Percentiles rank a stretch among this genome's conserved stretches.
Evolutionary conservation across 2,888 invertebrate species (phyloP).

Genomic region (Choristoneura rosaceana): DNA sequence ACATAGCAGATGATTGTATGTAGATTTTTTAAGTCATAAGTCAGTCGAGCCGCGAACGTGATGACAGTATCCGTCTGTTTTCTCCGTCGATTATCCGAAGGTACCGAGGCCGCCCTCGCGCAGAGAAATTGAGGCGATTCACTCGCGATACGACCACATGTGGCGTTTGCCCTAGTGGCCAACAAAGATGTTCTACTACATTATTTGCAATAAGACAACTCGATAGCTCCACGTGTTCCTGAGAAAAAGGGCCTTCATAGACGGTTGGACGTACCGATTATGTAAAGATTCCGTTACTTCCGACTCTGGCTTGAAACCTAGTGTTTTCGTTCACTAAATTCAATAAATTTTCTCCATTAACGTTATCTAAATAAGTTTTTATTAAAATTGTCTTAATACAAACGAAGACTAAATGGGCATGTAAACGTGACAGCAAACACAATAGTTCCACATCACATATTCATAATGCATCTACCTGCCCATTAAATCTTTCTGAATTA

Average conservation of each 20-base stretch:
- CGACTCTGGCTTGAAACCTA: too few relatives aligned
- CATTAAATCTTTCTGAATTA: constrained; percentile 19
- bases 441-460: background rate
- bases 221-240: too few relatives aligned
- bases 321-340: too few relatives aligned
- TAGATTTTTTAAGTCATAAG: constrained; percentile 82
- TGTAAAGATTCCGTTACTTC: too few relatives aligned
- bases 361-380: too few relatives aligned
- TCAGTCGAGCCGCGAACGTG: constrained; percentile 67
- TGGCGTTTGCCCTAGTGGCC: constrained; percentile 75
- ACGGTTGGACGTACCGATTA: too few relatives aligned
- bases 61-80: constrained; percentile 80
- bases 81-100: constrained; percentile 71
- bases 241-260: too few relatives aligned
- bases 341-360: too few relatives aligned
- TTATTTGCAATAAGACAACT: constrained; percentile 38
- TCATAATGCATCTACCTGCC: background rate
- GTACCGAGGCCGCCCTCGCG: constrained; percentile 48
- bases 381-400: too few relatives aligned
- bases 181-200: constrained; percentile 54
- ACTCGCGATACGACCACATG: constrained; percentile 67
- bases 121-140: constrained; percentile 78
- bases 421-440: background rate
- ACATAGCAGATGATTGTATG: constrained; percentile 81
- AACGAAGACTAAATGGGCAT: background rate